Evolutionary conservation across 2,113 vertebrate genomes (phyloP).

Genomic region (Piaya cayana): DNA sequence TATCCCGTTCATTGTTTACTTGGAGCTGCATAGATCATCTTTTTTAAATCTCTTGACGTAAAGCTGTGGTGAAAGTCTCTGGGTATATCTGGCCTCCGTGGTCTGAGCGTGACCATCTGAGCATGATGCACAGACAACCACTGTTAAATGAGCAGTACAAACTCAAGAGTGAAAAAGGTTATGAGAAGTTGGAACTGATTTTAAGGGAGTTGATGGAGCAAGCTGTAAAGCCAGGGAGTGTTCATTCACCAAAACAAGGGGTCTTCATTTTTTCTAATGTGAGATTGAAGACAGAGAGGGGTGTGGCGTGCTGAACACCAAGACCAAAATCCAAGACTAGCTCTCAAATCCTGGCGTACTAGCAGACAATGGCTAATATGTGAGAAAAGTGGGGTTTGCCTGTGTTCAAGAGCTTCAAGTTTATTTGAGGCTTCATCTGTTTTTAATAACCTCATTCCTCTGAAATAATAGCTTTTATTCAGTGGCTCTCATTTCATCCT

Average conservation of each 20-base stretch:
- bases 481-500: background rate
- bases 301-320: background rate
- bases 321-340: background rate
- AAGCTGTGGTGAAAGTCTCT: conserved; percentile 10
- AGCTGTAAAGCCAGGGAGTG: background rate
- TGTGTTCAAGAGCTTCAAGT: background rate
- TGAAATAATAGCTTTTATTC: background rate
- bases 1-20: background rate
- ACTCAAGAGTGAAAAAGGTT: background rate
- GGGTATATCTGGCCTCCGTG: background rate
- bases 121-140: background rate
- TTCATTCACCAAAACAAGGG: background rate
- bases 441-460: background rate
- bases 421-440: background rate
- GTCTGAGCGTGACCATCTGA: background rate
- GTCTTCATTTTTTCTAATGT: background rate
- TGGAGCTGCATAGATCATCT: background rate
- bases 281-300: background rate
- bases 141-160: background rate
- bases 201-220: background rate
- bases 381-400: background rate
- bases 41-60: background rate
- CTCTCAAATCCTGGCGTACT: background rate
- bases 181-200: background rate
- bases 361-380: background rate